Evolutionary conservation across 2,888 invertebrate genomes (phyloP).

Genomic region (Polyommatus iphigenia): DNA sequence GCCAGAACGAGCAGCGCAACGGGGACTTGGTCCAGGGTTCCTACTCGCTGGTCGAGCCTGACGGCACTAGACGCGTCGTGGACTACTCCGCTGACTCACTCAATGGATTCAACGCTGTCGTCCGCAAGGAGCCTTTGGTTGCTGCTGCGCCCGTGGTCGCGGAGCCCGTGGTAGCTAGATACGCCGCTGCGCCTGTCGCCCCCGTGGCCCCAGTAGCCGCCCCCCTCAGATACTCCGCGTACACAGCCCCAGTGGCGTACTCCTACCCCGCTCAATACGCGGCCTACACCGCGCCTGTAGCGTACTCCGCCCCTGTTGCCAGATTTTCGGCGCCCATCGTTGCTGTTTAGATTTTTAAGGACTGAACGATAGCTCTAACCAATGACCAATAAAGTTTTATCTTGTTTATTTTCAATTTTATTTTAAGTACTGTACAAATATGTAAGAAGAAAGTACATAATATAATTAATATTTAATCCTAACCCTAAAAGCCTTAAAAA

Average conservation of each 20-base stretch:
- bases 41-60: constrained; percentile 64
- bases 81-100: constrained; percentile 65
- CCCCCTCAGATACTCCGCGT: constrained; percentile 51
- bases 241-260: constrained; percentile 48
- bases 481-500: no score
- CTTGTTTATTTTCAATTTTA: constrained; percentile 39
- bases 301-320: constrained; percentile 41
- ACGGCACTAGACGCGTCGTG: constrained; percentile 65
- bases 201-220: constrained; percentile 39
- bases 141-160: constrained; percentile 52
- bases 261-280: constrained; percentile 51
- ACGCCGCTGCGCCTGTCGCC: constrained; percentile 49
- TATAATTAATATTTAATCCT: no score
- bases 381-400: constrained; percentile 57
- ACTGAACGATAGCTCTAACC: constrained; percentile 51
- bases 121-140: constrained; percentile 59
- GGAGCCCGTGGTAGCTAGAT: constrained; percentile 48
- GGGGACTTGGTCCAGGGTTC: constrained; percentile 75
- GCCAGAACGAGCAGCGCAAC: constrained; percentile 69
- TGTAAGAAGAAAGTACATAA: no score
- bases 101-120: constrained; percentile 68
- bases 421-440: not conserved
- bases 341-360: constrained; percentile 50
- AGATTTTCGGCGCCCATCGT: constrained; percentile 57
- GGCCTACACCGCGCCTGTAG: constrained; percentile 42